Conservation (phyloP, 2,888 invertebrate genomes). For the Tenthredo livida region DNA sequence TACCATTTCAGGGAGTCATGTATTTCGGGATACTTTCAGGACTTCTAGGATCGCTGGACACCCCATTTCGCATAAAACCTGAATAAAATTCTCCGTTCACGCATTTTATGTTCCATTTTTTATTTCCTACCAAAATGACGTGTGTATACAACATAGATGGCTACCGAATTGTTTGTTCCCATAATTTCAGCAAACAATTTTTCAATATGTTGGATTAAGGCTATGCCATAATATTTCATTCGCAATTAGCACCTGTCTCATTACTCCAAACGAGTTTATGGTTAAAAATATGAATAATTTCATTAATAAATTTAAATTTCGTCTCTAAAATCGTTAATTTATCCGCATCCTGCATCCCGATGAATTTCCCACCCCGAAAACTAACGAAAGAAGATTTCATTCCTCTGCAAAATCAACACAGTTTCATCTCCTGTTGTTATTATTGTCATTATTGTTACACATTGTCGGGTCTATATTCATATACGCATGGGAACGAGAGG, state of each 20-base stretch:
- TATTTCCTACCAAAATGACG: neutral
- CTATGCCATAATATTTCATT: neutral
- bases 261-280: neutral
- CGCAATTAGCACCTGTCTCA: neutral
- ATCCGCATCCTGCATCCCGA: neutral
- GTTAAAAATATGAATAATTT: neutral
- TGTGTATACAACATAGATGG: neutral
- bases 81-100: neutral
- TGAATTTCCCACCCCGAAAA: neutral
- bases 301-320: neutral
- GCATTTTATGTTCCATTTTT: neutral
- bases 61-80: neutral
- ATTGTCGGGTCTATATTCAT: neutral
- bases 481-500: slow-evolving; percentile 20
- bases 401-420: neutral
- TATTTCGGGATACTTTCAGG: neutral
- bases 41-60: neutral
- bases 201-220: neutral
- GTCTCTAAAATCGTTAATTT: neutral
- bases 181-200: neutral
- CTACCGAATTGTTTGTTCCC: neutral
- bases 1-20: neutral
- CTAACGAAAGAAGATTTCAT: neutral
- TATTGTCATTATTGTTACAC: neutral
- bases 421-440: neutral